Evolutionary conservation across 2,797 vertebrate species (phyloP).

Genomic region (Uromys caudimaculatus): DNA sequence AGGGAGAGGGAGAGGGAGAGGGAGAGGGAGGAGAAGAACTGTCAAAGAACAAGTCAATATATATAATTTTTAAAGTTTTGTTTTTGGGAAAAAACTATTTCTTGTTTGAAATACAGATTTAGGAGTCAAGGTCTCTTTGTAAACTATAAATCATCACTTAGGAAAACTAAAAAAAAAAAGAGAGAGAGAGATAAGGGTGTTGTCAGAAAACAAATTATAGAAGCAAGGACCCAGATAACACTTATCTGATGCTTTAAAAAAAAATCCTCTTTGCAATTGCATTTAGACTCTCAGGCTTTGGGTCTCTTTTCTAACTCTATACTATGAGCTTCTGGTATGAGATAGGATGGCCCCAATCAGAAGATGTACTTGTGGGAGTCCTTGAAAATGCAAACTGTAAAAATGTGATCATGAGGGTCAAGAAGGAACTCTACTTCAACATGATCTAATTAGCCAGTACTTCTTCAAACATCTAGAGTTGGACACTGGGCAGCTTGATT

Average conservation of each 20-base stretch:
- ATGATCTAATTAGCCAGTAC: background rate
- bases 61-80: background rate
- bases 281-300: background rate
- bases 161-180: slow-evolving; percentile 11
- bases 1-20: too few species aligned
- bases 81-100: slow-evolving; percentile 8
- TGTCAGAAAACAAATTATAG: background rate
- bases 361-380: background rate
- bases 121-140: background rate
- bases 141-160: background rate
- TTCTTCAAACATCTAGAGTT: background rate
- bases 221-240: background rate
- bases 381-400: background rate
- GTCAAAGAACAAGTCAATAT: background rate
- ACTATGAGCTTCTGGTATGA: background rate
- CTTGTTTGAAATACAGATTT: background rate
- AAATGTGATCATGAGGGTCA: background rate
- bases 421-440: background rate
- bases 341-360: background rate
- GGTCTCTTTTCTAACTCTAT: background rate
- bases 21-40: background rate
- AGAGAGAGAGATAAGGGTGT: background rate
- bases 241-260: background rate
- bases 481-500: background rate
- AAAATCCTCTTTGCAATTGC: background rate